These are phyloP conservation scores for Rhopalosiphum padi DNA, from an alignment of 1,140 invertebrate species.

Conservation along the genomic window DNA sequence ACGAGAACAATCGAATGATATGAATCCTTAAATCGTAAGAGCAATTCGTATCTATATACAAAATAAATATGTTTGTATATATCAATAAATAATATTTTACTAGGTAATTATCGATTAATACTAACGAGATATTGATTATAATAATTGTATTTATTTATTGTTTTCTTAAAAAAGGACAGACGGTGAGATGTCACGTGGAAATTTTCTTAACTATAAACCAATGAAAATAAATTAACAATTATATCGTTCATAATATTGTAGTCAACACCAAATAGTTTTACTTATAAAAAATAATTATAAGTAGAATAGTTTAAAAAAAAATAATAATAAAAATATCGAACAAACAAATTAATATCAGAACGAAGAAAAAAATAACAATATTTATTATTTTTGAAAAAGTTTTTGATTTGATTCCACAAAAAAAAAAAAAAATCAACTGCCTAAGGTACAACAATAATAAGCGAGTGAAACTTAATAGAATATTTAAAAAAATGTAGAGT, in stretches of 20 bases:
- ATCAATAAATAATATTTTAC: conserved; percentile 57
- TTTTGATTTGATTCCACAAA: conserved; percentile 55
- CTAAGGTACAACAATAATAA: conserved; percentile 57
- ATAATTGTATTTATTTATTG: conserved; percentile 54
- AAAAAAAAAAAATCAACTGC: conserved; percentile 44
- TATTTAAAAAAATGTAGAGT: conserved; percentile 46
- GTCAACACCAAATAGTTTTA: conserved; percentile 46
- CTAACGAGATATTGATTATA: conserved; percentile 57
- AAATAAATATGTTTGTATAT: conserved; percentile 56
- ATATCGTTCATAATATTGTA: conserved; percentile 28
- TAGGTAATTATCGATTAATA: conserved; percentile 56
- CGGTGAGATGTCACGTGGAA: conserved; percentile 54
- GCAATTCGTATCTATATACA: conserved; percentile 58
- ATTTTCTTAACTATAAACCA: conserved; percentile 50
- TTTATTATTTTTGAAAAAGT: conserved; percentile 31
- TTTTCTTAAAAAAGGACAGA: conserved; percentile 47
- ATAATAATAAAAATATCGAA: conserved; percentile 52
- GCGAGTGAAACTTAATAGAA: conserved; percentile 56
- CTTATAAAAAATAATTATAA: conserved; percentile 41
- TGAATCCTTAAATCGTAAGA: conserved; percentile 58
- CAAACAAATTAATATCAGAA: conserved; percentile 49
- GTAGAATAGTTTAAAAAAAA: conserved; percentile 65
- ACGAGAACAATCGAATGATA: conserved; percentile 57
- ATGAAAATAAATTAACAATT: conserved; percentile 55
- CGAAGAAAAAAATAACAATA: conserved; percentile 49